These are phyloP conservation scores for Ptilonorhynchus violaceus DNA, from an alignment of 2,113 vertebrate genomes.

Conservation along the genomic window DNA sequence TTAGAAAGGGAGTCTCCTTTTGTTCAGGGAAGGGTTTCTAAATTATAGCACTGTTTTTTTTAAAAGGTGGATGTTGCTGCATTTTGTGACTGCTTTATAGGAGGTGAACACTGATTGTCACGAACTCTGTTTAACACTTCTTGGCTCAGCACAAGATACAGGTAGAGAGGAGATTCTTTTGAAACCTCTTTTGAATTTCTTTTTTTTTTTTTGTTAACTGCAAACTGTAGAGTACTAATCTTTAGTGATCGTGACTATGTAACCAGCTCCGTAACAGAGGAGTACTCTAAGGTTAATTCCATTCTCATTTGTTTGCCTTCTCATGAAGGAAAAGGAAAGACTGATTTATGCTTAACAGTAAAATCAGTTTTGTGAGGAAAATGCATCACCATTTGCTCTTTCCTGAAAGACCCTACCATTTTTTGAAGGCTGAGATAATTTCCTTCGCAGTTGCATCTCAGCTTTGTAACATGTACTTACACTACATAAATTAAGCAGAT, in stretches of 20 bases:
- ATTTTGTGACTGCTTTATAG: background rate
- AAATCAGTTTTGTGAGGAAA: background rate
- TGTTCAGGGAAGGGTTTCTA: background rate
- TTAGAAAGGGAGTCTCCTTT: background rate
- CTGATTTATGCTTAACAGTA: background rate
- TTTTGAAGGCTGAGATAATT: background rate
- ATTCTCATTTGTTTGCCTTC: background rate
- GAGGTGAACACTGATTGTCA: background rate
- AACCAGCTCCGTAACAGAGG: background rate
- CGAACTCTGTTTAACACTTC: background rate
- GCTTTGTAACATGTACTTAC: background rate
- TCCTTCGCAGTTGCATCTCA: background rate
- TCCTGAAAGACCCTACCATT: background rate
- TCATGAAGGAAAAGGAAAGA: background rate
- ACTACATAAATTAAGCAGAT: background rate
- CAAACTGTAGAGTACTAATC: background rate
- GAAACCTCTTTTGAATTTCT: background rate
- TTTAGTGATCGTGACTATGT: background rate
- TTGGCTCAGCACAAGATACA: background rate
- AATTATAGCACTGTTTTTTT: background rate
- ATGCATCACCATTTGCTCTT: background rate
- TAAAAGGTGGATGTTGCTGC: background rate
- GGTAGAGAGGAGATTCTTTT: background rate
- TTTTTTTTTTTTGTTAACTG: background rate
- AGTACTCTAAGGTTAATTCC: background rate